These are phyloP conservation scores for Onchidella celtica DNA, from an alignment of 2,888 invertebrate genomes.

Conservation along the genomic window DNA sequence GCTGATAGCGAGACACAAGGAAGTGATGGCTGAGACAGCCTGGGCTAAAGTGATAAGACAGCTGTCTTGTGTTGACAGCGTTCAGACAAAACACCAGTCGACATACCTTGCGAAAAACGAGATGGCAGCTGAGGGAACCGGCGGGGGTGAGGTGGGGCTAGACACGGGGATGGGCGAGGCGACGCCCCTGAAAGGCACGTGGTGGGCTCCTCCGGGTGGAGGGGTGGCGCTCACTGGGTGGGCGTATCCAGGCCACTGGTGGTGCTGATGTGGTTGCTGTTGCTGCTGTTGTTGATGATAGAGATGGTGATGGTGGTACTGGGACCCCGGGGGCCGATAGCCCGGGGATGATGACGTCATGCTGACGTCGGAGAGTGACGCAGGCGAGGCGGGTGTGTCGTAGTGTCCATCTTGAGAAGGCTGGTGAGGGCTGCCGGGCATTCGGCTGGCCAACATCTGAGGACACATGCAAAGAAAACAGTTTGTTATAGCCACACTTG, in stretches of 20 bases:
- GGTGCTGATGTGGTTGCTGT: constrained; percentile 7
- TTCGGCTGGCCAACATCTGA: constrained; percentile 21
- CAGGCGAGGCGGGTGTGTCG: background rate
- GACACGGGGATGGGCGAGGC: constrained; percentile 48
- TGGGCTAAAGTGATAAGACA: no score
- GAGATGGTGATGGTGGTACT: background rate
- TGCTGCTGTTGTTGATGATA: constrained; percentile 16
- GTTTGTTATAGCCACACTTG: no score
- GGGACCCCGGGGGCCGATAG: background rate
- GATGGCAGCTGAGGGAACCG: constrained; percentile 67
- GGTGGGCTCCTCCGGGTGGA: constrained; percentile 13
- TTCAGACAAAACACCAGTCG: no score
- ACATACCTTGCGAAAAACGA: constrained; percentile 73
- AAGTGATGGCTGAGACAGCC: no score
- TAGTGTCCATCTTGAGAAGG: background rate
- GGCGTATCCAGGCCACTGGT: constrained; percentile 23
- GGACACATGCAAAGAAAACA: no score
- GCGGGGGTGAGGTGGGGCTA: constrained; percentile 61
- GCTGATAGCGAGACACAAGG: no score
- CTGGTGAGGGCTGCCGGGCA: background rate
- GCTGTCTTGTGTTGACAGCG: no score
- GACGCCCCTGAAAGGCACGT: constrained; percentile 41
- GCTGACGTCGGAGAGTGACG: background rate
- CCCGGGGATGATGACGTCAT: background rate
- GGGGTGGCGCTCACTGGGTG: background rate